Evolutionary conservation across 2,888 invertebrate species (phyloP).

Genomic region (Patella ulyssiponensis): DNA sequence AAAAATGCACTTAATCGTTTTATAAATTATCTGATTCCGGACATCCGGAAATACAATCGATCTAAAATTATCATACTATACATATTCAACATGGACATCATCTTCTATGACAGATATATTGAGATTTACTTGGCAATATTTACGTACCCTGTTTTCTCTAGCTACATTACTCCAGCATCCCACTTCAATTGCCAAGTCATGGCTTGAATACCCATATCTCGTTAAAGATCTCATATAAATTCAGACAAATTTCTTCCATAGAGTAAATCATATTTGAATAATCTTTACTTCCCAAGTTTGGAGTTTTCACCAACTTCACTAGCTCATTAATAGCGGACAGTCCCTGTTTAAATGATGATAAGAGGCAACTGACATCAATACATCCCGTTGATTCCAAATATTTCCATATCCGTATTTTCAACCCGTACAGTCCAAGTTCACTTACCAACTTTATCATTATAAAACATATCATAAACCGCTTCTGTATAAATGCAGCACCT

Average conservation of each 20-base stretch:
- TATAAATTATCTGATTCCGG: no score
- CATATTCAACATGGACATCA: neutral
- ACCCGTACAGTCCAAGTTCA: conserved; percentile 14
- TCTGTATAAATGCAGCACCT: conserved; percentile 20
- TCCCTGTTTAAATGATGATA: neutral
- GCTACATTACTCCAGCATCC: neutral
- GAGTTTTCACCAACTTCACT: neutral
- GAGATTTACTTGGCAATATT: neutral
- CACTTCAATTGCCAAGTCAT: neutral
- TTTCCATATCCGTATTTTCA: neutral
- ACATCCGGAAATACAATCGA: neutral
- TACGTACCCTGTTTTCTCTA: neutral
- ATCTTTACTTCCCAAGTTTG: neutral
- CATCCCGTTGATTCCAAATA: neutral
- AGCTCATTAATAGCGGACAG: neutral
- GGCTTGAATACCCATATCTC: neutral
- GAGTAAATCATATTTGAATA: no score
- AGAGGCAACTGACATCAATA: neutral
- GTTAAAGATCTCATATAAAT: neutral
- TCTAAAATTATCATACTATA: neutral
- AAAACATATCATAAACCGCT: conserved; percentile 23
- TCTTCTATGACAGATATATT: neutral
- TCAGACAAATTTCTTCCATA: no score
- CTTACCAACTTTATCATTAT: conserved; percentile 17
- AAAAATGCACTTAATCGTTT: no score